These are phyloP conservation scores for Mamestra configurata DNA, from an alignment of 1,140 invertebrate genomes.

Conservation along the genomic window DNA sequence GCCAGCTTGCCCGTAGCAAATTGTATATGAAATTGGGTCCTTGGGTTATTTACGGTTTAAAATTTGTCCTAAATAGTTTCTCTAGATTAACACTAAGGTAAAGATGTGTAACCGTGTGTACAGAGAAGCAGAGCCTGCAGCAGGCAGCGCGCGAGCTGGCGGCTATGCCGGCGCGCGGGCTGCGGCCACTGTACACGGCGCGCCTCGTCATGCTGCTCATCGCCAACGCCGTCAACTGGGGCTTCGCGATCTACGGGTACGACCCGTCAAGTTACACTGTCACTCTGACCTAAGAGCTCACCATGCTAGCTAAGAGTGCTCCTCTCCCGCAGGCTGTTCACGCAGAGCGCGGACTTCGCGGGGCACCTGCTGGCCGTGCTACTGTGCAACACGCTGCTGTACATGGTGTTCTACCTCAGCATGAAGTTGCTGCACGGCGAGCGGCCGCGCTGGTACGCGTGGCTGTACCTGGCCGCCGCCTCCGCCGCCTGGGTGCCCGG, in stretches of 20 bases:
- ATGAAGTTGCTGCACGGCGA: slow-evolving; percentile 95
- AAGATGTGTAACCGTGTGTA: background rate
- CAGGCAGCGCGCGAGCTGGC: slow-evolving; percentile 57
- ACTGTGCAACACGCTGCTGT: slow-evolving; percentile 94
- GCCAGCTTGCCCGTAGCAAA: too few species aligned
- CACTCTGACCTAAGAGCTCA: too few species aligned
- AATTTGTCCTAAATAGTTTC: too few species aligned
- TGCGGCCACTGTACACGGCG: slow-evolving; percentile 77
- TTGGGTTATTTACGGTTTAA: too few species aligned
- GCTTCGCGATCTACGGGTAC: slow-evolving; percentile 91
- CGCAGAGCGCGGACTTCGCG: slow-evolving; percentile 93
- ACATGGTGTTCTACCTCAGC: slow-evolving; percentile 94
- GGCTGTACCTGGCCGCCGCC: slow-evolving; percentile 72
- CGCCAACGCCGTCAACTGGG: slow-evolving; percentile 93
- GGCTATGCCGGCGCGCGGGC: slow-evolving; percentile 55
- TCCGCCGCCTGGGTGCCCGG: slow-evolving; percentile 74
- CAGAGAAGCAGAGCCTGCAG: slow-evolving; percentile 58
- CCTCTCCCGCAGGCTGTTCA: slow-evolving; percentile 79
- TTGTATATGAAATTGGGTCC: too few species aligned
- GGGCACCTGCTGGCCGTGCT: slow-evolving; percentile 94
- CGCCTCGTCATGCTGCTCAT: slow-evolving; percentile 89
- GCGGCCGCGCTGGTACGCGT: slow-evolving; percentile 89
- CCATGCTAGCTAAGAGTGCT: background rate
- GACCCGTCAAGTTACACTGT: background rate
- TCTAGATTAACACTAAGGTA: too few species aligned